Evolutionary conservation across 2,797 vertebrate genomes (phyloP).

Genomic region (Amblyraja radiata): DNA sequence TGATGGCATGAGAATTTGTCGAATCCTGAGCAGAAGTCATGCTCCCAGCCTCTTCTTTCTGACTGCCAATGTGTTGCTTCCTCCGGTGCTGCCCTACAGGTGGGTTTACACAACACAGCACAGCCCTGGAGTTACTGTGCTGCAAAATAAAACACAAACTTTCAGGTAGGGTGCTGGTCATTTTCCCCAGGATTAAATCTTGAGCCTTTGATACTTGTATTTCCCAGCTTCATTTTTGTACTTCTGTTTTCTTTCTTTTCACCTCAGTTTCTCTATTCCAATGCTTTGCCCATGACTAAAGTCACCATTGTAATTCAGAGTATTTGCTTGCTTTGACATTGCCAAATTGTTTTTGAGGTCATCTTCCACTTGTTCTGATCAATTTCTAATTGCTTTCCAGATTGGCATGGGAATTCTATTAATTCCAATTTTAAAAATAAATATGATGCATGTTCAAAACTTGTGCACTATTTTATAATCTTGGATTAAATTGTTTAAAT

Average conservation of each 20-base stretch:
- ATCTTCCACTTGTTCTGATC: not conserved
- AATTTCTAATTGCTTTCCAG: not conserved
- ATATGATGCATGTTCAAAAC: not conserved
- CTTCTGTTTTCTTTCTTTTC: not conserved
- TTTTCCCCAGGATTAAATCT: not conserved
- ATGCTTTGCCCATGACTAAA: not conserved
- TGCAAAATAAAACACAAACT: not conserved
- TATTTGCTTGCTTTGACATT: not conserved
- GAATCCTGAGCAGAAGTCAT: no score
- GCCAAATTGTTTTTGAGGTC: not conserved
- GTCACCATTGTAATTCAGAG: not conserved
- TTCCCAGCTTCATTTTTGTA: not conserved
- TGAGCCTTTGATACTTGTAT: not conserved
- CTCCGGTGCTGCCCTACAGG: no score
- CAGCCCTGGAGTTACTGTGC: not conserved
- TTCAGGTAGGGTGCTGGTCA: not conserved
- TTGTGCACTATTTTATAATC: not conserved
- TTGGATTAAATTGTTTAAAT: not conserved
- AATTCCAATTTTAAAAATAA: not conserved
- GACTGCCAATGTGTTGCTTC: no score
- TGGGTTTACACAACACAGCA: no score
- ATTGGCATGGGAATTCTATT: not conserved
- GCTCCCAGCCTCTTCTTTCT: no score
- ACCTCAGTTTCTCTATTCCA: not conserved
- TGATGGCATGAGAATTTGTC: no score